phyloP scores from a whole-genome alignment of 2,888 invertebrate genomes.

The Camponotus fellah region DNA sequence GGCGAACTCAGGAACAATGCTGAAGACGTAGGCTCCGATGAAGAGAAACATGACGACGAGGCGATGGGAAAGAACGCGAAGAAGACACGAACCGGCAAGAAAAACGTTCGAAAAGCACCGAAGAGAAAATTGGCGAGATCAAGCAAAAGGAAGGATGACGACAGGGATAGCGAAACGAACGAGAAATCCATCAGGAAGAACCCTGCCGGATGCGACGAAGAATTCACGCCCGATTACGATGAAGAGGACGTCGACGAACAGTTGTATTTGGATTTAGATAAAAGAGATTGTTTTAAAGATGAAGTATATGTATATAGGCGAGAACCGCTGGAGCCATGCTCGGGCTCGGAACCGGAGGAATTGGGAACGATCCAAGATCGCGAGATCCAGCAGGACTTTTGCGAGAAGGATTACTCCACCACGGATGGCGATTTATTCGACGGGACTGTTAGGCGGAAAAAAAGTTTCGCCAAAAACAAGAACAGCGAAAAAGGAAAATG shows the following conservation, averaged over 20 bases:
- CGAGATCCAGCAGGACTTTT: slow-evolving; percentile 7
- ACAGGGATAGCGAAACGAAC: slow-evolving; percentile 55
- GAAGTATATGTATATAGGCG: slow-evolving; percentile 75
- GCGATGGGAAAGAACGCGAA: background rate
- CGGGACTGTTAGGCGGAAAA: slow-evolving; percentile 1
- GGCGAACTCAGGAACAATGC: background rate
- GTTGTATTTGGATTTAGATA: slow-evolving; percentile 62
- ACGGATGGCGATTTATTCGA: slow-evolving; percentile 57
- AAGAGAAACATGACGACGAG: background rate
- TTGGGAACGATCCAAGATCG: slow-evolving; percentile 38
- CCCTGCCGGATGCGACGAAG: background rate
- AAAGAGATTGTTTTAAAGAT: slow-evolving; percentile 62
- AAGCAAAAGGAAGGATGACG: slow-evolving; percentile 29
- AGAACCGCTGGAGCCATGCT: slow-evolving; percentile 40
- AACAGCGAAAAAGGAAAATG: slow-evolving; percentile 10
- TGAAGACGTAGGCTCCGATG: background rate
- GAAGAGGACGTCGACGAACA: slow-evolving; percentile 43
- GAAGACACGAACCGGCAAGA: slow-evolving; percentile 13
- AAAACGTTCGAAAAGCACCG: slow-evolving; percentile 9
- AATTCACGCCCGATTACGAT: slow-evolving; percentile 15
- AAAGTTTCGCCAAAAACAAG: background rate
- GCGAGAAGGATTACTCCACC: slow-evolving; percentile 29
- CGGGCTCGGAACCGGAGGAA: slow-evolving; percentile 27
- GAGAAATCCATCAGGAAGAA: slow-evolving; percentile 22
- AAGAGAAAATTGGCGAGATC: slow-evolving; percentile 31